Conservation (phyloP, 2,797 vertebrate genomes). For the Falco rusticolus region DNA sequence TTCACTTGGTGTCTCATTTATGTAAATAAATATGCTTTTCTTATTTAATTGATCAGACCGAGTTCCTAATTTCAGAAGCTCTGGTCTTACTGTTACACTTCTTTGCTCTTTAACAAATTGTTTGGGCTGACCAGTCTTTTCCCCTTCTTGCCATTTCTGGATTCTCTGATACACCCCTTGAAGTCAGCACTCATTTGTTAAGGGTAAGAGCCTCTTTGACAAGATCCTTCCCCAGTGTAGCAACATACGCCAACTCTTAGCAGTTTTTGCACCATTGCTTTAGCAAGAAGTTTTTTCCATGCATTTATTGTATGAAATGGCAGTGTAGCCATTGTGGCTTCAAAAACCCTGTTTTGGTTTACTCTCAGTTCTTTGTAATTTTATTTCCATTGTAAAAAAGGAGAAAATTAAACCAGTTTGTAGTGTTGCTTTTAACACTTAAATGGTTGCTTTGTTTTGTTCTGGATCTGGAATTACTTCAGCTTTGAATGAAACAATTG, state of each 20-base stretch:
- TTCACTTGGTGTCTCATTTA: background rate
- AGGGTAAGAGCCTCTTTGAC: background rate
- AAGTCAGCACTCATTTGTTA: background rate
- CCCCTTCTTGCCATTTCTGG: background rate
- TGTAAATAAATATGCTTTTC: background rate
- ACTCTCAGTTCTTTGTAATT: background rate
- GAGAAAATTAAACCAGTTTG: background rate
- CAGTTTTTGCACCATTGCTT: background rate
- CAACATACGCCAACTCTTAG: background rate
- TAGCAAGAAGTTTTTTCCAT: background rate
- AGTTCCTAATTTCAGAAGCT: background rate
- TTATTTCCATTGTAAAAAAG: background rate
- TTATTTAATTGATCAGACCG: background rate
- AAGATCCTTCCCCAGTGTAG: background rate
- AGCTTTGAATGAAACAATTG: slow-evolving; percentile 1
- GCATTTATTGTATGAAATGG: background rate
- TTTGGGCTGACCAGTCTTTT: background rate
- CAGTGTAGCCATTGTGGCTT: background rate
- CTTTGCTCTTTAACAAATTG: background rate
- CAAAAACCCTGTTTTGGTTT: background rate
- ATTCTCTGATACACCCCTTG: background rate
- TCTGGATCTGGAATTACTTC: slow-evolving; percentile 28
- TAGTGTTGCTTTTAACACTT: background rate
- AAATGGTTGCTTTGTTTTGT: slow-evolving; percentile 17
- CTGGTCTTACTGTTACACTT: background rate